These are phyloP conservation scores for Episyrphus balteatus DNA, from an alignment of 1,140 invertebrate genomes.

Conservation along the genomic window DNA sequence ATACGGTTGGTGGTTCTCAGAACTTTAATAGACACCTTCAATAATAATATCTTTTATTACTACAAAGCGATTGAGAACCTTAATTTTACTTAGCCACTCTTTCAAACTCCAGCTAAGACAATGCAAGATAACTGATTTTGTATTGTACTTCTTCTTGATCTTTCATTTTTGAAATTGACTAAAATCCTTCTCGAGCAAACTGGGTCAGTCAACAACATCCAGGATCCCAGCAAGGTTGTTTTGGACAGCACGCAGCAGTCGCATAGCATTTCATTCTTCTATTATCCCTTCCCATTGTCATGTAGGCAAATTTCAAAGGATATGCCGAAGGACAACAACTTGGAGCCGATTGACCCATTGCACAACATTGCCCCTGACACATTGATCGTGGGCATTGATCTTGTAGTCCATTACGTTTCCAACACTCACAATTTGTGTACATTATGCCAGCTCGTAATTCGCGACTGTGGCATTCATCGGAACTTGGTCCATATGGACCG, in stretches of 20 bases:
- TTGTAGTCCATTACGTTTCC: constrained; percentile 63
- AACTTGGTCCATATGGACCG: too few species aligned
- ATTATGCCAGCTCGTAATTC: constrained; percentile 54
- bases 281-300: constrained; percentile 32
- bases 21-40: too few species aligned
- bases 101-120: too few species aligned
- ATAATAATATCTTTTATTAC: too few species aligned
- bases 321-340: constrained; percentile 41
- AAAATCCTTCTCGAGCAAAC: neutral
- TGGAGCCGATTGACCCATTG: constrained; percentile 53
- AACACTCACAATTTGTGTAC: constrained; percentile 58
- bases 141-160: too few species aligned
- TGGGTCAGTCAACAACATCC: neutral
- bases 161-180: too few species aligned
- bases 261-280: constrained; percentile 25
- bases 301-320: constrained; percentile 27
- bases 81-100: too few species aligned
- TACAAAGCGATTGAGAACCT: too few species aligned
- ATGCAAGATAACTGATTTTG: too few species aligned
- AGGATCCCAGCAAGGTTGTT: too few species aligned
- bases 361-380: constrained; percentile 55
- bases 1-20: too few species aligned
- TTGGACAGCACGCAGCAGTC: constrained; percentile 12
- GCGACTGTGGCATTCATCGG: constrained; percentile 43
- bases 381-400: constrained; percentile 57